phyloP scores from a whole-genome alignment of 2,888 invertebrate species.

The Cosmia trapezina region DNA sequence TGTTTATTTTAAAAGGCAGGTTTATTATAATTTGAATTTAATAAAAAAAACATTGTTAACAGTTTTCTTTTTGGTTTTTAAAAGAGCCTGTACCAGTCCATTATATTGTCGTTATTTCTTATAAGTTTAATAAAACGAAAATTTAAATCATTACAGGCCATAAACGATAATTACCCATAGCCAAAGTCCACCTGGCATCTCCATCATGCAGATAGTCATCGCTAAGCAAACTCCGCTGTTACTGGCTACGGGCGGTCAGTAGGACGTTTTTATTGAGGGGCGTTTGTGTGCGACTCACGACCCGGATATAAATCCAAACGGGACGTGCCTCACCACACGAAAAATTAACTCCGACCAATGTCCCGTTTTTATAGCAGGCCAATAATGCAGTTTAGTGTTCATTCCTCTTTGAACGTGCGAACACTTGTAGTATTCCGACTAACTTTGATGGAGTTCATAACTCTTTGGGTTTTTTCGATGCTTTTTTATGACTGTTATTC shows the following conservation, averaged over 20 bases:
- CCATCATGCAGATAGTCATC: conserved; percentile 60
- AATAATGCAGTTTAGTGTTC: conserved; percentile 76
- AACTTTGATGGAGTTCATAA: conserved; percentile 55
- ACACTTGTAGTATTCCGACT: conserved; percentile 55
- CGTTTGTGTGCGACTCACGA: conserved; percentile 73
- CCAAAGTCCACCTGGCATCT: conserved; percentile 41
- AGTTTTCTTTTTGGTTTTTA: not conserved
- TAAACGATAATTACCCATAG: conserved; percentile 8
- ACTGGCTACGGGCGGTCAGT: conserved; percentile 66
- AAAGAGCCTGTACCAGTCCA: too few relatives aligned
- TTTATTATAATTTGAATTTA: not conserved
- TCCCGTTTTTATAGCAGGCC: conserved; percentile 75
- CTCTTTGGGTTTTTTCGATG: conserved; percentile 33
- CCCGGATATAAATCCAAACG: conserved; percentile 77
- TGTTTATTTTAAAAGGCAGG: conserved; percentile 1
- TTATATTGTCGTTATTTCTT: too few relatives aligned
- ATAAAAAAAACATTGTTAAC: not conserved
- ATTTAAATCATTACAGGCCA: not conserved
- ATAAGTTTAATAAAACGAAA: not conserved
- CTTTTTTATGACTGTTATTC: conserved; percentile 37
- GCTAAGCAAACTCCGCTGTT: conserved; percentile 56
- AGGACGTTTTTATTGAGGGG: conserved; percentile 76
- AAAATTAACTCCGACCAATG: conserved; percentile 80
- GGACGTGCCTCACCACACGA: conserved; percentile 78
- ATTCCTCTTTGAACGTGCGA: conserved; percentile 71